Evolutionary conservation across 2,113 vertebrate genomes (phyloP).

Genomic region (Plectropomus leopardus): DNA sequence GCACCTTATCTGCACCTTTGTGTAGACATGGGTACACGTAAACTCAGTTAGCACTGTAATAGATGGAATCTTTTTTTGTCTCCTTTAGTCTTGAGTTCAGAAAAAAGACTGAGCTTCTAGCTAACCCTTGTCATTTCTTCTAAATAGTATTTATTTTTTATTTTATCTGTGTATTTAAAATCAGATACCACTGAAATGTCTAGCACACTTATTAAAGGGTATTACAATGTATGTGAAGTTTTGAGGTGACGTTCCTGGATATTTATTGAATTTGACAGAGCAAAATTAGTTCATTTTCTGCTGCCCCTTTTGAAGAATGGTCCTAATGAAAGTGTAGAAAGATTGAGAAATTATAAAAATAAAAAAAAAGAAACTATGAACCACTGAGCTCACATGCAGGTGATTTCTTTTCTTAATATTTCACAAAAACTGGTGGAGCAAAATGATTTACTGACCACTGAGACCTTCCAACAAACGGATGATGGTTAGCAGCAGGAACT

Average conservation of each 20-base stretch:
- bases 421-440: not conserved
- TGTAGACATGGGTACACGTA: not conserved
- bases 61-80: not conserved
- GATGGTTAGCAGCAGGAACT: not conserved
- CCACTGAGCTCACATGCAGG: not conserved
- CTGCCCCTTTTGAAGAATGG: not conserved
- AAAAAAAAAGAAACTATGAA: not conserved
- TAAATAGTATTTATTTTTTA: not conserved
- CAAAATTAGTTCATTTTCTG: not conserved
- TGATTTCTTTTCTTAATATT: not conserved
- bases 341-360: no score
- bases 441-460: slow-evolving; percentile 3
- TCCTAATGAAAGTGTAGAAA: not conserved
- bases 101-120: not conserved
- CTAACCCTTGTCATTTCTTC: not conserved
- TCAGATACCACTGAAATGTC: not conserved
- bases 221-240: not conserved
- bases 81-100: not conserved
- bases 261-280: not conserved
- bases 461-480: not conserved
- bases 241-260: not conserved
- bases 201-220: not conserved
- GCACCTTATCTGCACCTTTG: not conserved
- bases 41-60: not conserved
- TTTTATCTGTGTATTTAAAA: not conserved